Percentiles rank a stretch among this genome's conserved stretches.
phyloP scores from a whole-genome alignment of 2,797 vertebrate genomes.

The Epinephelus coioides region DNA sequence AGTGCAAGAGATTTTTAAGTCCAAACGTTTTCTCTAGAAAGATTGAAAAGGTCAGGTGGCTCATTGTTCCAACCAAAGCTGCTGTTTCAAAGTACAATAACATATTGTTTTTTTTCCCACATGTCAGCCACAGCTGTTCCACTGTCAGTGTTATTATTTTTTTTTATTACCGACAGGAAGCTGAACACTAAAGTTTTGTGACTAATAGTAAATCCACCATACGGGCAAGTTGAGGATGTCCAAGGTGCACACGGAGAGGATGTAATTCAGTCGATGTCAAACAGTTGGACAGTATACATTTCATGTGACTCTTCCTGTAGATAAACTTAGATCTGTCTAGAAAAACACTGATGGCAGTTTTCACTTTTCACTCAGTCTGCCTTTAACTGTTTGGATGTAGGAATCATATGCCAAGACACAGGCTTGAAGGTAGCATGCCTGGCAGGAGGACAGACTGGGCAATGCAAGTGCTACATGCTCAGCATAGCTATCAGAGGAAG shows the following conservation, averaged over 20 bases:
- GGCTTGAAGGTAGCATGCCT: slow-evolving; percentile 30
- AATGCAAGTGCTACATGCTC: slow-evolving; percentile 45
- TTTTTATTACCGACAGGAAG: slow-evolving; percentile 32
- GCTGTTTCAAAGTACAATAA: slow-evolving; percentile 22
- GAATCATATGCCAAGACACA: slow-evolving; percentile 32
- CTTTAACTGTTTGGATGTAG: slow-evolving; percentile 30
- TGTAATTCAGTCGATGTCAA: not conserved
- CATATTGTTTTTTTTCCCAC: slow-evolving; percentile 23
- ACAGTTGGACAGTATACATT: not conserved
- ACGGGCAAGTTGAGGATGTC: not conserved
- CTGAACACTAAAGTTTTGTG: not conserved
- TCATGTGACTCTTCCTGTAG: not conserved
- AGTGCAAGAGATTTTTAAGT: not conserved
- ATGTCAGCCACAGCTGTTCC: slow-evolving; percentile 50
- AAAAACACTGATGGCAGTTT: slow-evolving; percentile 7
- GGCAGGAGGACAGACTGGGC: slow-evolving; percentile 28
- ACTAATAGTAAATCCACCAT: slow-evolving; percentile 1
- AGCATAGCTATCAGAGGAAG: slow-evolving; percentile 70
- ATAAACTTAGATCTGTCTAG: not conserved
- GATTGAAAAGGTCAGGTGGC: slow-evolving; percentile 39
- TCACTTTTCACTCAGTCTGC: slow-evolving; percentile 27
- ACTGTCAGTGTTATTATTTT: slow-evolving; percentile 9
- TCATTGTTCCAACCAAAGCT: slow-evolving; percentile 27
- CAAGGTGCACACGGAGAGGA: not conserved
- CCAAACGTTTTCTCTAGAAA: slow-evolving; percentile 12